These are phyloP conservation scores for Hoplodrina ambigua DNA, from an alignment of 2,888 invertebrate species.

Conservation along the genomic window DNA sequence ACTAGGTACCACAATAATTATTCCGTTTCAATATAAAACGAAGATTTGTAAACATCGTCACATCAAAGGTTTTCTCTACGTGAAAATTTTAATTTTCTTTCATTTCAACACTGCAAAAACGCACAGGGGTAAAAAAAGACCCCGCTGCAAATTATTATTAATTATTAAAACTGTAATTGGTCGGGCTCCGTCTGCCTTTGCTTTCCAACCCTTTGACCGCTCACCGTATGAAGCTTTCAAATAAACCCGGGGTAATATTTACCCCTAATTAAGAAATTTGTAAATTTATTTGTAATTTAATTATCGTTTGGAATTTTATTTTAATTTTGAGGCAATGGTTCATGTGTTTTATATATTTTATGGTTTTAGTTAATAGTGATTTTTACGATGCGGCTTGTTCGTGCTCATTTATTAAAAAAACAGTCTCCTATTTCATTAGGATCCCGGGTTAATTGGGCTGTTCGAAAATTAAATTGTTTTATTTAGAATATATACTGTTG, in stretches of 20 bases:
- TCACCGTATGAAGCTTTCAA: conserved; percentile 57
- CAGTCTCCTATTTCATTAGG: background rate
- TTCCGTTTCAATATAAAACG: conserved; percentile 13
- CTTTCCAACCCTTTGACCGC: conserved; percentile 66
- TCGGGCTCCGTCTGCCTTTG: conserved; percentile 53
- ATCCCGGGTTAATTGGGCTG: background rate
- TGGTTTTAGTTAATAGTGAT: background rate
- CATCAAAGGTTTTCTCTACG: conserved; percentile 33
- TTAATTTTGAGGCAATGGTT: background rate
- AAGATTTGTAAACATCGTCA: conserved; percentile 34
- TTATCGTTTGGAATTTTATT: conserved; percentile 22
- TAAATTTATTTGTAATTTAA: conserved; percentile 36
- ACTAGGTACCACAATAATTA: conserved; percentile 8
- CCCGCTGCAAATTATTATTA: conserved; percentile 66
- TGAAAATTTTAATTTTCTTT: conserved; percentile 47
- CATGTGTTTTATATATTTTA: background rate
- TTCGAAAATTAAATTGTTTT: background rate
- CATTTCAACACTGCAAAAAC: conserved; percentile 44
- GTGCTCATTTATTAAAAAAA: background rate
- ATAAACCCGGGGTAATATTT: conserved; percentile 53
- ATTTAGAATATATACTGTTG: background rate
- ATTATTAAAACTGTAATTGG: conserved; percentile 73
- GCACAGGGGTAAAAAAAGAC: conserved; percentile 33
- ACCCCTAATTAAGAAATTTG: conserved; percentile 57
- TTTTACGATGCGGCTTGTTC: background rate